A percentile compares a stretch with the other conserved stretches of the same genome.
These are phyloP conservation scores for Epsilonema sp. DNA, from an alignment of 2,888 invertebrate species.

Conservation along the genomic window DNA sequence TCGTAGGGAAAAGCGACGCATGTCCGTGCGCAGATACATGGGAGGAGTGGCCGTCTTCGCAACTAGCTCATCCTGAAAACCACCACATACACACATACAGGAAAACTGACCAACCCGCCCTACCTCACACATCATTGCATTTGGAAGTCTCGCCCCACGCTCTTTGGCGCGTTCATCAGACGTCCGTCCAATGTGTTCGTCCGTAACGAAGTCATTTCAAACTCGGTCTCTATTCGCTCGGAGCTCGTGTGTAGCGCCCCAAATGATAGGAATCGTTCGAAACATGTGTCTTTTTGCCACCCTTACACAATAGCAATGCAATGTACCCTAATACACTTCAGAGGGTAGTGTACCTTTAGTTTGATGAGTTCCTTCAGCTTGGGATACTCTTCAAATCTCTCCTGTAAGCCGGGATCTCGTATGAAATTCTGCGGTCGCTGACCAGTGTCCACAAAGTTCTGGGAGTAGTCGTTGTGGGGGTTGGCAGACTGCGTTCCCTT, in stretches of 20 bases:
- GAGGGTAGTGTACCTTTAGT: constrained; percentile 56
- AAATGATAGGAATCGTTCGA: no score
- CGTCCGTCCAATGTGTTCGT: no score
- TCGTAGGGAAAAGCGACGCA: constrained; percentile 60
- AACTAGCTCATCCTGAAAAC: constrained; percentile 57
- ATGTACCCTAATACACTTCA: background rate
- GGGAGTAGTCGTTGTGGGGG: constrained; percentile 95
- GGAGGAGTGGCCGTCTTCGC: constrained; percentile 78
- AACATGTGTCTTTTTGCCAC: no score
- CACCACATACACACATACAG: no score
- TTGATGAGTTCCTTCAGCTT: constrained; percentile 80
- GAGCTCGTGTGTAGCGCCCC: no score
- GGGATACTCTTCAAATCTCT: constrained; percentile 52
- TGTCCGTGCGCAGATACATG: constrained; percentile 76
- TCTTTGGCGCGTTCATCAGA: no score
- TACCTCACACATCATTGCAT: no score
- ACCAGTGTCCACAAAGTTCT: constrained; percentile 93
- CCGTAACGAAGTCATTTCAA: no score
- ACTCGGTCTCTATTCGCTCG: no score
- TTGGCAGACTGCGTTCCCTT: constrained; percentile 12
- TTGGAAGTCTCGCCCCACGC: no score
- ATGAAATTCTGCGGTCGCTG: constrained; percentile 95
- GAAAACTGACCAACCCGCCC: no score
- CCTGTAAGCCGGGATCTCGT: constrained; percentile 7
- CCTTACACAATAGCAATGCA: no score